phyloP scores from a whole-genome alignment of 2,888 invertebrate species.

The Polydrusus pterygomalis region DNA sequence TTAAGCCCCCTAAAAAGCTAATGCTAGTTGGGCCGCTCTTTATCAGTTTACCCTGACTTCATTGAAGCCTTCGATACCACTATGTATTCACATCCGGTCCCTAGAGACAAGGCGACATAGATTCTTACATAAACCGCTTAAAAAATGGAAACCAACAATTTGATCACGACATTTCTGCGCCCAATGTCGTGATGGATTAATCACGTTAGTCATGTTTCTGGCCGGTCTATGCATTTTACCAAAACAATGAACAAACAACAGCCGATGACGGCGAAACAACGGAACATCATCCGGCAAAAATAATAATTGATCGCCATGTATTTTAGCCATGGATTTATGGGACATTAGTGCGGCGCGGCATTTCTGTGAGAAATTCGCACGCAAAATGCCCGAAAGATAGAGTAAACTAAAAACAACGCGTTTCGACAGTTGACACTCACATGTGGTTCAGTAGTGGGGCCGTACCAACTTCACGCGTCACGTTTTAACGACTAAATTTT shows the following conservation, averaged over 20 bases:
- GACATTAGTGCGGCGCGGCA: constrained; percentile 12
- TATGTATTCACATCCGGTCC: constrained; percentile 14
- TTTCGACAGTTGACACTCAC: too few species aligned
- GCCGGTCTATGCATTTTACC: constrained; percentile 46
- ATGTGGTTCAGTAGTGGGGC: too few species aligned
- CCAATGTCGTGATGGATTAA: constrained; percentile 50
- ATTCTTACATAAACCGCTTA: constrained; percentile 30
- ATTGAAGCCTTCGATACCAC: background rate
- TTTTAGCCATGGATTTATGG: constrained; percentile 42
- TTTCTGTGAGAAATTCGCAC: constrained; percentile 29
- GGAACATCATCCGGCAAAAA: constrained; percentile 52
- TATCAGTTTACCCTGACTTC: too few species aligned
- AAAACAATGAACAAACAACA: constrained; percentile 49
- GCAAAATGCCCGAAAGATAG: background rate
- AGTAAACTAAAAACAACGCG: too few species aligned
- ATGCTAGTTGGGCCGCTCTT: too few species aligned
- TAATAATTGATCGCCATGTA: constrained; percentile 47
- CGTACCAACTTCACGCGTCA: too few species aligned
- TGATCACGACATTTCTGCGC: constrained; percentile 39
- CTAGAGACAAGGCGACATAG: constrained; percentile 20
- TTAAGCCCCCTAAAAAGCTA: too few species aligned
- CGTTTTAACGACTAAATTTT: too few species aligned
- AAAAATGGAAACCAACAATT: constrained; percentile 41
- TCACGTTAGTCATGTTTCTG: constrained; percentile 45
- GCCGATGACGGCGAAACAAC: constrained; percentile 43